These are phyloP conservation scores for Astreopora myriophthalma DNA, from an alignment of 64 coral and sea anemone genomes.

Conservation along the genomic window DNA sequence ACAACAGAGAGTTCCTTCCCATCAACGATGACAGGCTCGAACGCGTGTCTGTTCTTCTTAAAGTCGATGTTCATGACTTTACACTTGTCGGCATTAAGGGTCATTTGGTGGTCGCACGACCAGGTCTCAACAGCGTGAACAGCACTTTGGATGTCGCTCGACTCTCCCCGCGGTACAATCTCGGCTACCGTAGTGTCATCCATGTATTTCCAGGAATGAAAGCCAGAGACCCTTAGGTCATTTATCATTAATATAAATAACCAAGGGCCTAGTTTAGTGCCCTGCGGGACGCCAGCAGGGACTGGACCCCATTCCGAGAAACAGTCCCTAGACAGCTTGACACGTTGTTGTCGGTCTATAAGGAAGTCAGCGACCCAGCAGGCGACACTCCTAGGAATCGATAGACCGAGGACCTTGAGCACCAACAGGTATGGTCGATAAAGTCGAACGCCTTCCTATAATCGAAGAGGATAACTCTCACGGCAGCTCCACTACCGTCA, in stretches of 20 bases:
- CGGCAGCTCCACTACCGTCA: slow-evolving; percentile 13
- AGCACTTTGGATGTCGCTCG: not conserved
- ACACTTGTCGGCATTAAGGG: slow-evolving; percentile 41
- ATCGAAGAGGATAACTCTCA: slow-evolving; percentile 40
- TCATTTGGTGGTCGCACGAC: slow-evolving; percentile 30
- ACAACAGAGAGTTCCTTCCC: slow-evolving; percentile 48
- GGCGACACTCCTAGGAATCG: not conserved
- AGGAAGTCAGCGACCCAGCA: slow-evolving; percentile 32
- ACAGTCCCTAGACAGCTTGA: slow-evolving; percentile 42
- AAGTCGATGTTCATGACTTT: slow-evolving; percentile 55
- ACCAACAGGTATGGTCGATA: slow-evolving; percentile 34
- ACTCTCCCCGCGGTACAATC: not conserved
- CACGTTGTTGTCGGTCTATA: slow-evolving; percentile 24
- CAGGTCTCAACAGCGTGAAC: slow-evolving; percentile 15
- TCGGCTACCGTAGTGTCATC: slow-evolving; percentile 49
- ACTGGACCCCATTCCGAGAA: slow-evolving; percentile 50
- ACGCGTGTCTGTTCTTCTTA: slow-evolving; percentile 54
- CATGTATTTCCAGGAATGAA: slow-evolving; percentile 29
- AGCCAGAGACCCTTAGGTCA: not conserved
- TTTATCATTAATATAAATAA: slow-evolving; percentile 16
- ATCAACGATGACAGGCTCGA: slow-evolving; percentile 1
- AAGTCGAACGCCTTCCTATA: slow-evolving; percentile 59
- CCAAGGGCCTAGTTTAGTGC: slow-evolving; percentile 40
- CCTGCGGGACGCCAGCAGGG: slow-evolving; percentile 43
- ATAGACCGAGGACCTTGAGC: slow-evolving; percentile 16